These are phyloP conservation scores for Sebastes hopkinsi DNA, from an alignment of 2,797 vertebrate species.

Conservation along the genomic window DNA sequence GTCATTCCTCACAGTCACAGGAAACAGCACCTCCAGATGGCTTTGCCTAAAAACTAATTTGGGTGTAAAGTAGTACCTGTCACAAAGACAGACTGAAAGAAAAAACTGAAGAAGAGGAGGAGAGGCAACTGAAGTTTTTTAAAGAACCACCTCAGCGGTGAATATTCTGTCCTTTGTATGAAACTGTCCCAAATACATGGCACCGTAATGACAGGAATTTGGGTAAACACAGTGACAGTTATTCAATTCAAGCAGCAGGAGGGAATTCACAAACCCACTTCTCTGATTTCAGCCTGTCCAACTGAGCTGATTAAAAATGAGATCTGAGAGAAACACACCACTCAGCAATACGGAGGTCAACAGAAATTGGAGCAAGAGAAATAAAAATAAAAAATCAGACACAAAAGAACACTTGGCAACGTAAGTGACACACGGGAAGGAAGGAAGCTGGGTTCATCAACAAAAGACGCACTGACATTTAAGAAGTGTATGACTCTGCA, in stretches of 20 bases:
- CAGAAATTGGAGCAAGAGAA: conserved; percentile 28
- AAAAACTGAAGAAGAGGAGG: not conserved
- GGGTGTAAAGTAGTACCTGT: conserved; percentile 18
- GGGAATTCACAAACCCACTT: conserved; percentile 42
- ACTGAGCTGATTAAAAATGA: conserved; percentile 42
- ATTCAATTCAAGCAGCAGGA: conserved; percentile 41
- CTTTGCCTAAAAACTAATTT: conserved; percentile 40
- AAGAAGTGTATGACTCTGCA: conserved; percentile 31
- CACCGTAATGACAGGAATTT: not conserved
- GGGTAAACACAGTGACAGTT: conserved; percentile 39
- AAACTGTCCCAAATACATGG: conserved; percentile 1
- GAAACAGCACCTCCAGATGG: conserved; percentile 55
- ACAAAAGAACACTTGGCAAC: conserved; percentile 33
- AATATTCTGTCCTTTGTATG: conserved; percentile 10
- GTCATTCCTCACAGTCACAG: conserved; percentile 43
- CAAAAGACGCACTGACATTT: conserved; percentile 34
- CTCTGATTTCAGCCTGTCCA: conserved; percentile 41
- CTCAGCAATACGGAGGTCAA: conserved; percentile 51
- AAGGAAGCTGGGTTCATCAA: conserved; percentile 32
- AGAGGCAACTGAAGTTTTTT: not conserved
- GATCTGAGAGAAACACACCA: conserved; percentile 35
- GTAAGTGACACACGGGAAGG: conserved; percentile 4
- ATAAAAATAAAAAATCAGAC: not conserved
- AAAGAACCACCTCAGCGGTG: not conserved
- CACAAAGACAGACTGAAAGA: conserved; percentile 16